Conservation (phyloP, 2,797 vertebrate species). For the Gymnopithys bicolor region DNA sequence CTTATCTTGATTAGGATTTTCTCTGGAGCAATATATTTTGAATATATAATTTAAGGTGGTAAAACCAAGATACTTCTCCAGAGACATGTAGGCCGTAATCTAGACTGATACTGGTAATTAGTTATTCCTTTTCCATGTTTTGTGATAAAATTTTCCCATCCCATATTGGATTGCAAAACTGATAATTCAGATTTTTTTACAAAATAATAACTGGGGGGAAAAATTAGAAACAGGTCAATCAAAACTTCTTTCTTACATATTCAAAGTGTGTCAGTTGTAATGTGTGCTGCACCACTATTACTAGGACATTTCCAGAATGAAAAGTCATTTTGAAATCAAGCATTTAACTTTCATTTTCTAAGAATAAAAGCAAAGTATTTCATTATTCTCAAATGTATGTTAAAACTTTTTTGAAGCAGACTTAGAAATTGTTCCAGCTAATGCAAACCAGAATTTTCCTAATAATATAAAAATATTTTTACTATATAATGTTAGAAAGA, state of each 20-base stretch:
- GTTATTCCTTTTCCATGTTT: not conserved
- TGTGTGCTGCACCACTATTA: not conserved
- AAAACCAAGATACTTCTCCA: not conserved
- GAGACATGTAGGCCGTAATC: not conserved
- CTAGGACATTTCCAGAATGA: not conserved
- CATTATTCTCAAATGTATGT: not conserved
- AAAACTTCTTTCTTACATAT: not conserved
- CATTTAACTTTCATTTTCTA: not conserved
- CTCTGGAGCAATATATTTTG: conserved; percentile 5
- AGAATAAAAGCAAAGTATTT: not conserved
- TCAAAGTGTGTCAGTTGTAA: not conserved
- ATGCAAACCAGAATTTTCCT: not conserved
- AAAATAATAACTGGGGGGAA: not conserved
- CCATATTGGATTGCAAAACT: not conserved
- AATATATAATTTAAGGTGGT: not conserved
- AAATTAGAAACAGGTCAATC: not conserved
- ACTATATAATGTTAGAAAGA: not conserved
- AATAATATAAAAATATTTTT: not conserved
- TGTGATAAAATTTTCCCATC: not conserved
- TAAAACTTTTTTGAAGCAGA: not conserved
- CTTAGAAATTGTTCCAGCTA: not conserved
- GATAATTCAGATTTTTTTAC: not conserved
- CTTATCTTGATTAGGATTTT: conserved; percentile 65
- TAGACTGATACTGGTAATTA: not conserved
- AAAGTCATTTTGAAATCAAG: not conserved